Conservation (phyloP, 35 echinoderm and acorn worm genomes). For the Patiria miniata region DNA sequence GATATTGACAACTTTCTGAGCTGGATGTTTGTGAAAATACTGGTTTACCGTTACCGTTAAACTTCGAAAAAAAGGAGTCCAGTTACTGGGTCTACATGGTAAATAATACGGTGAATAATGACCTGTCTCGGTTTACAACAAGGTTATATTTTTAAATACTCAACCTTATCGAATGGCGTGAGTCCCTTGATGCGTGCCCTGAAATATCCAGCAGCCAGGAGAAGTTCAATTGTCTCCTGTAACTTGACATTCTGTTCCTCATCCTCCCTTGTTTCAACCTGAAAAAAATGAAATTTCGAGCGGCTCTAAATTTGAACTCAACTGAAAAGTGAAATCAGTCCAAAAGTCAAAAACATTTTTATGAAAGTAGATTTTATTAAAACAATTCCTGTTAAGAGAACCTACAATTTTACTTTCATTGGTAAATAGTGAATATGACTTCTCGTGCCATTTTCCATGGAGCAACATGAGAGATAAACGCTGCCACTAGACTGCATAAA, state of each 20-base stretch:
- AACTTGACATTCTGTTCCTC: conserved; percentile 94
- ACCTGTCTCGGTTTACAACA: too few relatives aligned
- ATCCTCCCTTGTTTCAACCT: conserved; percentile 97
- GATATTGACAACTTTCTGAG: too few relatives aligned
- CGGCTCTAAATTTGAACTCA: too few relatives aligned
- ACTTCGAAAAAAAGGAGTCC: too few relatives aligned
- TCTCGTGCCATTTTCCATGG: too few relatives aligned
- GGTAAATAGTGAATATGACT: neutral
- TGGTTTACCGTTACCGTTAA: too few relatives aligned
- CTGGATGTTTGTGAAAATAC: too few relatives aligned
- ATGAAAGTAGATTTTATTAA: neutral
- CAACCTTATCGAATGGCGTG: conserved; percentile 98
- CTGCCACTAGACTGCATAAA: too few relatives aligned
- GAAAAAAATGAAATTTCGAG: neutral
- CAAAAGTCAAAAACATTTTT: neutral
- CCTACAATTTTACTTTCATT: neutral
- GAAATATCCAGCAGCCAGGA: conserved; percentile 96
- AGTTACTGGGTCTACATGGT: too few relatives aligned
- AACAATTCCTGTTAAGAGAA: neutral
- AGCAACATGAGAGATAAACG: too few relatives aligned
- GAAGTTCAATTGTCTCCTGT: conserved; percentile 88
- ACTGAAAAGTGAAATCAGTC: neutral
- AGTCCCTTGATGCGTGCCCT: conserved; percentile 98
- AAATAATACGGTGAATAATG: too few relatives aligned
- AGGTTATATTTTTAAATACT: neutral